Base-by-base conservation (phyloP, 2,888 invertebrate genomes). In the Scotopteryx bipunctaria region DNA sequence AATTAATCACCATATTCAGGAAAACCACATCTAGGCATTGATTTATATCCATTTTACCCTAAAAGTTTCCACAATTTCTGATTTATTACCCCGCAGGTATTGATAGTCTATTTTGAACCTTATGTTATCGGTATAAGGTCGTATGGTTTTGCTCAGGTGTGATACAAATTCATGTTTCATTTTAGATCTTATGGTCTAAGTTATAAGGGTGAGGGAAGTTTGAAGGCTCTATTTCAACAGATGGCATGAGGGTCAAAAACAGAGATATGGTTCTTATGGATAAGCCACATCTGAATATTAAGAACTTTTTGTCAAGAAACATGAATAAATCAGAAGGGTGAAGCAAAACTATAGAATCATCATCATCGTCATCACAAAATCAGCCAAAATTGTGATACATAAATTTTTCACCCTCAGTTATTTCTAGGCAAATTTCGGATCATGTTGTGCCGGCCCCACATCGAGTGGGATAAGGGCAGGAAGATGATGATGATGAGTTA, bases 11-110 rank as follows among this genome's bases (percentile, higher is more conserved):
- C 5, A 52, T 33, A 32, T 52, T 48, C 33, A 38, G 19, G 32
- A 46, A 53, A 45, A 36, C 40, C 38, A 42, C 40, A 49, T 42
- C 31, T 44, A 43, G 43, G 32, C 53, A 45, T 45, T 55, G 59
- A 59, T 55, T 54, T 51, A 59, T 48, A 23, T 36, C 31, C 38
- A 40, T 46, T 19, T 32, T 32, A 1, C 42, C 40, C 46, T 33
- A 48, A 23, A 47, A 53, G 44, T 43, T 59, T 55, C 42, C 54
- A 38, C 50, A 42, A 54, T 54, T 55, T 33, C 15, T 52, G 59
- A 59, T 56, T 59, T 59, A 59, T 59, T 36, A 31, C 6, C 16
- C n/a, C 17, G 19, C 27, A 53, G 44, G 49, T 47, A 35, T 21
- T 5, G 5, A n/a, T 1, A 11, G 13, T 19, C 15, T 8, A 42